These are phyloP conservation scores for Enteromius paludinosus DNA, from an alignment of 2,797 vertebrate genomes.

Conservation along the genomic window DNA sequence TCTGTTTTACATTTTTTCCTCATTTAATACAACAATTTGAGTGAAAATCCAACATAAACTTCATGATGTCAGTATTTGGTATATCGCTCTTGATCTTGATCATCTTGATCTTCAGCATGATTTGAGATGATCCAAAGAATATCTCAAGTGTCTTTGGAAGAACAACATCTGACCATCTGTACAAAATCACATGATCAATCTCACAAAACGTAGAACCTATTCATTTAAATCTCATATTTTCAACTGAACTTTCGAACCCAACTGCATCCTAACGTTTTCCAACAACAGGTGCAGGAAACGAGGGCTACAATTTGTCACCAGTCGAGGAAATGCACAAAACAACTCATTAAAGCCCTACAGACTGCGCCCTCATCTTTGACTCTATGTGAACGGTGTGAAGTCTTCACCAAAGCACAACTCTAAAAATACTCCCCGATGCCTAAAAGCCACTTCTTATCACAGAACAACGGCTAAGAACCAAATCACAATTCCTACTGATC, in stretches of 20 bases:
- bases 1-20: neutral
- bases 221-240: neutral
- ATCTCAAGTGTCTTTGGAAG: neutral
- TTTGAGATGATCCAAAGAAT: neutral
- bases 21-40: neutral
- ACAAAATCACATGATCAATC: neutral
- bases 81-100: neutral
- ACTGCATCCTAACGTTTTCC: neutral
- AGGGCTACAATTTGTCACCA: neutral
- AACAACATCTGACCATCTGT: neutral
- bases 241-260: neutral
- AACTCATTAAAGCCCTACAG: slow-evolving; percentile 11
- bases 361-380: neutral
- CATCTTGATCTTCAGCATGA: neutral
- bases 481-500: neutral
- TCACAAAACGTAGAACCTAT: neutral
- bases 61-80: neutral
- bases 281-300: neutral
- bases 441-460: slow-evolving; percentile 31
- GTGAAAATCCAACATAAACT: neutral
- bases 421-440: slow-evolving; percentile 39
- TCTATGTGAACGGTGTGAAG: neutral
- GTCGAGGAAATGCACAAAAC: neutral
- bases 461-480: neutral
- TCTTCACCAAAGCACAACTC: slow-evolving; percentile 19